These are phyloP conservation scores for Planococcus citri DNA, from an alignment of 1,140 invertebrate species.

Conservation along the genomic window DNA sequence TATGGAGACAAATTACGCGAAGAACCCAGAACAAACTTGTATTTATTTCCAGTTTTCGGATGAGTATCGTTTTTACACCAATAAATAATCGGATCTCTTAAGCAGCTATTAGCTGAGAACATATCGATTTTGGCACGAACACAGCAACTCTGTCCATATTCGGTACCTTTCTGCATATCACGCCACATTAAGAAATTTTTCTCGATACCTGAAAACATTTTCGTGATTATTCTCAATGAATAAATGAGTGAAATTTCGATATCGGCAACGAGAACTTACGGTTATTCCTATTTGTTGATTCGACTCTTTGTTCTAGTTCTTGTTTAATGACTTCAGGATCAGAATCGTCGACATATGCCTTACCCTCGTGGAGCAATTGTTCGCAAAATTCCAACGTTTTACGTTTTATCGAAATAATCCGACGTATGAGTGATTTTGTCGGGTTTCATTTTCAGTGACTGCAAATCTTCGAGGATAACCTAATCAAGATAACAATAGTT, in stretches of 20 bases:
- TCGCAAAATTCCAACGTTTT: constrained; percentile 84
- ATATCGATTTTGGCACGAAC: constrained; percentile 97
- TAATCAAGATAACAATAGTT: constrained; percentile 29
- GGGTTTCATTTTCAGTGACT: constrained; percentile 80
- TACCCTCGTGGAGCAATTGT: constrained; percentile 69
- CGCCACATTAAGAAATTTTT: constrained; percentile 85
- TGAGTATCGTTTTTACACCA: constrained; percentile 93
- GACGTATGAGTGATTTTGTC: constrained; percentile 92
- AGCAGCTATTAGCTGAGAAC: constrained; percentile 87
- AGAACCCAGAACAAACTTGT: constrained; percentile 65
- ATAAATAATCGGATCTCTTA: constrained; percentile 99
- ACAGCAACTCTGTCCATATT: constrained; percentile 71
- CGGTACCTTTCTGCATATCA: constrained; percentile 83
- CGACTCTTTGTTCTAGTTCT: constrained; percentile 77
- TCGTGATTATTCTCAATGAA: no score
- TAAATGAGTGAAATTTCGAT: no score
- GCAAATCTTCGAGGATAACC: constrained; percentile 91
- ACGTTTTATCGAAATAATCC: constrained; percentile 89
- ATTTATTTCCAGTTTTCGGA: constrained; percentile 83
- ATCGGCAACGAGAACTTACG: constrained; percentile 41
- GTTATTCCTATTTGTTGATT: constrained; percentile 77
- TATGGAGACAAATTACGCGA: neutral
- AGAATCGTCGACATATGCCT: constrained; percentile 95
- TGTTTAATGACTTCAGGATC: constrained; percentile 87
- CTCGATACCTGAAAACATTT: constrained; percentile 56